Conservation (phyloP, 2,113 vertebrate species). For the Uropsilus gracilis region DNA sequence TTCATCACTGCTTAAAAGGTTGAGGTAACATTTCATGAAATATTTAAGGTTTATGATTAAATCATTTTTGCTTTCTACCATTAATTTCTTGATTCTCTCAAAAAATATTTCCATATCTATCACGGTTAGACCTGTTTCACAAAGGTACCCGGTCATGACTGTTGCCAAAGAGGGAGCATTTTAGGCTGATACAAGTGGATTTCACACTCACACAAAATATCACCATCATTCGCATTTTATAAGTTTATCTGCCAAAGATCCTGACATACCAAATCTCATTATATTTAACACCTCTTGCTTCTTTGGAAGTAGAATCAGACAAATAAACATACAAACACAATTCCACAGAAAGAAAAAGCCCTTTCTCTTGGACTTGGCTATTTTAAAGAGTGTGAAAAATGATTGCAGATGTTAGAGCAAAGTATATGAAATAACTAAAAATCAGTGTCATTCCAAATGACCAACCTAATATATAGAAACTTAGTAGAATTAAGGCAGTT, state of each 20-base stretch:
- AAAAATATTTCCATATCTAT: neutral
- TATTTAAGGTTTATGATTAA: conserved; percentile 15
- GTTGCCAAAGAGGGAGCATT: neutral
- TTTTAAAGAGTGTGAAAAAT: neutral
- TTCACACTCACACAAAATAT: neutral
- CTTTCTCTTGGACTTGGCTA: neutral
- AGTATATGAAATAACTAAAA: neutral
- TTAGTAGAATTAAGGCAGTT: neutral
- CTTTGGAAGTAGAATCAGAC: neutral
- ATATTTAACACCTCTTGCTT: neutral
- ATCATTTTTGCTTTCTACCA: neutral
- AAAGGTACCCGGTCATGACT: neutral
- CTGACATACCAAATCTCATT: neutral
- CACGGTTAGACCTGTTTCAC: neutral
- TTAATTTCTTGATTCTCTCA: neutral
- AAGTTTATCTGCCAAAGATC: neutral
- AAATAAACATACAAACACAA: neutral
- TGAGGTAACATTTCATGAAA: neutral
- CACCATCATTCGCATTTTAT: neutral
- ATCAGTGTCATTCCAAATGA: neutral
- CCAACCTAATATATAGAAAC: neutral
- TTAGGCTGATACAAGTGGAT: neutral
- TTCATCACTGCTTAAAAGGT: neutral
- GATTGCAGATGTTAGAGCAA: neutral
- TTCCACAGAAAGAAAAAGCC: neutral